Base-by-base conservation (phyloP, 2,888 invertebrate genomes). In the Apamea monoglypha region DNA sequence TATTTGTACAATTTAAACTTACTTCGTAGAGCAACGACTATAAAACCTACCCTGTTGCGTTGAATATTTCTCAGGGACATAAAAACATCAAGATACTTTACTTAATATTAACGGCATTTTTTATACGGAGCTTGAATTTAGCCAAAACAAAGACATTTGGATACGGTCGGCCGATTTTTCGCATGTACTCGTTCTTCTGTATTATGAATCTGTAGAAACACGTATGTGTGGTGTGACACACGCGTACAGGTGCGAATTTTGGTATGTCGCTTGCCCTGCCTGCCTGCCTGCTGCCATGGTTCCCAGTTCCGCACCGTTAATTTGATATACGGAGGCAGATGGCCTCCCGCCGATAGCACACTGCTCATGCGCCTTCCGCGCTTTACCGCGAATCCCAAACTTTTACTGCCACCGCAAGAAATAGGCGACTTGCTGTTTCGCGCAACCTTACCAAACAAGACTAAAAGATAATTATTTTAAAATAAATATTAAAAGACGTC, bases 251-350 rank as follows among this genome's bases (percentile, higher is more conserved):
- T 94, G 93, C 92, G 91, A 94, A 94, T 92, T 95, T 95, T 90
- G 92, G 92, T 92, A 88, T 90, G 91, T 90, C 86, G 82, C 89
- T 88, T 85, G 87, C 53, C 80, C 61, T 84, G 68, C 79, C 78
- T 83, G 53, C 53, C 21, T 74, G 74, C 87, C 16, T 47, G 81
- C 86, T 81, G 81, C 86, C 79, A 75, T 74, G 78, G 80, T 89
- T 89, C 88, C 89, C 92, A 91, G 95, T 95, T 96, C 93, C 94
- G 94, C 94, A 87, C 92, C 92, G 95, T 95, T 95, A 94, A 94
- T 94, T 94, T 94, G 92, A 94, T 92, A 92, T 93, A 92, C 92
- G 89, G 91, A 94, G 92, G 94, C 94, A 93, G 95, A 94, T 94
- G 92, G 92, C 94, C 92, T 88, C 92, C 88, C 87, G 87, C 90